These are phyloP conservation scores for Cassiopea xamachana DNA, from an alignment of 30 jellyfish, hydroid and myxozoan genomes.

Conservation along the genomic window DNA sequence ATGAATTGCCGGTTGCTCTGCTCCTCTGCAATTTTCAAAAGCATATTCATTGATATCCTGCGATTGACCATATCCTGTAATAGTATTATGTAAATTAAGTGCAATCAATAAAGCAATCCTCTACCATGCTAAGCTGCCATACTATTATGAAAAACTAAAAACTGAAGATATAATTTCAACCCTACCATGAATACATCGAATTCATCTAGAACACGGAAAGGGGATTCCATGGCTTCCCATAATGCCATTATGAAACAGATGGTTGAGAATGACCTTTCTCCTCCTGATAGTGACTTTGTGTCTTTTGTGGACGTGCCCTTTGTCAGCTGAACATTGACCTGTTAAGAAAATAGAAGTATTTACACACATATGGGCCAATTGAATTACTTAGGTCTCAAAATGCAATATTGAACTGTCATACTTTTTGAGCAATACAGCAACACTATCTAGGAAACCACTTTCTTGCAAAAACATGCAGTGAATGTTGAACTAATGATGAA, in stretches of 20 bases:
- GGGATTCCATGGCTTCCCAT: conserved; percentile 99
- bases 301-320: conserved; percentile 89
- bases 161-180: too few species aligned
- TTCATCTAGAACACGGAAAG: conserved; percentile 98
- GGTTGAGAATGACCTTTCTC: conserved; percentile 99
- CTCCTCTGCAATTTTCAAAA: conserved; percentile 88
- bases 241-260: conserved; percentile 97
- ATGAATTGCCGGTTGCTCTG: conserved; percentile 87
- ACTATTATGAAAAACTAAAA: too few species aligned
- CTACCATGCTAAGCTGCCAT: too few species aligned
- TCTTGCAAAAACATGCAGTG: too few species aligned
- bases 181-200: conserved; percentile 99
- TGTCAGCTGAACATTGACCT: conserved; percentile 97
- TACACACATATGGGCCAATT: background rate
- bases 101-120: too few species aligned
- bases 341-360: background rate
- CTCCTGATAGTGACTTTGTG: conserved; percentile 98
- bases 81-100: too few species aligned
- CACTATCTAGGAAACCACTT: too few species aligned
- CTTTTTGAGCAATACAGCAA: too few species aligned
- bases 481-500: too few species aligned
- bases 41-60: conserved; percentile 91
- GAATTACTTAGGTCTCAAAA: too few species aligned
- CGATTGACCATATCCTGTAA: conserved; percentile 98
- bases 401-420: too few species aligned